A percentile compares a stretch with the other conserved stretches of the same genome.
These are phyloP conservation scores for Notothenia rossii DNA, from an alignment of 2,113 vertebrate genomes.

Conservation along the genomic window DNA sequence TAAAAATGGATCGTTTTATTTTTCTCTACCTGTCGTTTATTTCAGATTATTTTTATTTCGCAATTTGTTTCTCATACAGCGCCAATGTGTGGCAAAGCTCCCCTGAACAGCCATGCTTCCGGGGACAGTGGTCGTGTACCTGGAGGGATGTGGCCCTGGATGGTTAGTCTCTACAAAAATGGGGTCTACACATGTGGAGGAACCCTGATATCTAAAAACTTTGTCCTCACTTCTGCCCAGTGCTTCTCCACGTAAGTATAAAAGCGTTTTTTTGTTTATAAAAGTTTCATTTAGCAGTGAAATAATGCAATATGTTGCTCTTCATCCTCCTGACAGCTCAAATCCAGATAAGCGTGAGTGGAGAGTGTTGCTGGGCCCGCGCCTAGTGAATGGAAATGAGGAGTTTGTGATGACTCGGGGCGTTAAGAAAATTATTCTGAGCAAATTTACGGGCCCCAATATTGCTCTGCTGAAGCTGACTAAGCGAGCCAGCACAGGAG, in stretches of 20 bases:
- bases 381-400: constrained; percentile 27
- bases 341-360: constrained; percentile 55
- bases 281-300: too few relatives aligned
- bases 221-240: constrained; percentile 76
- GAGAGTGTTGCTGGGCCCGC: constrained; percentile 55
- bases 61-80: not conserved
- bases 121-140: constrained; percentile 29
- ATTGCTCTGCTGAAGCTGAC: constrained; percentile 79
- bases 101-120: constrained; percentile 10
- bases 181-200: constrained; percentile 77
- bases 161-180: constrained; percentile 76
- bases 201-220: constrained; percentile 76
- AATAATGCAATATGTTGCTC: not conserved
- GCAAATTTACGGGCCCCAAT: constrained; percentile 64
- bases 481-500: constrained; percentile 41
- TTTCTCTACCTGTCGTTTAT: too few relatives aligned
- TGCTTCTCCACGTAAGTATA: constrained; percentile 70
- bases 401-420: constrained; percentile 36
- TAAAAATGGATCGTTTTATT: too few relatives aligned
- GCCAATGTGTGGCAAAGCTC: constrained; percentile 57
- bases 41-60: not conserved
- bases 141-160: constrained; percentile 83
- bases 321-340: constrained; percentile 24
- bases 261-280: too few relatives aligned
- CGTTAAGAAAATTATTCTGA: constrained; percentile 20